Percentiles rank a stretch among this genome's conserved stretches.
These are phyloP conservation scores for Acanthaster planci DNA, from an alignment of 35 echinoderm and acorn worm genomes.

Conservation along the genomic window DNA sequence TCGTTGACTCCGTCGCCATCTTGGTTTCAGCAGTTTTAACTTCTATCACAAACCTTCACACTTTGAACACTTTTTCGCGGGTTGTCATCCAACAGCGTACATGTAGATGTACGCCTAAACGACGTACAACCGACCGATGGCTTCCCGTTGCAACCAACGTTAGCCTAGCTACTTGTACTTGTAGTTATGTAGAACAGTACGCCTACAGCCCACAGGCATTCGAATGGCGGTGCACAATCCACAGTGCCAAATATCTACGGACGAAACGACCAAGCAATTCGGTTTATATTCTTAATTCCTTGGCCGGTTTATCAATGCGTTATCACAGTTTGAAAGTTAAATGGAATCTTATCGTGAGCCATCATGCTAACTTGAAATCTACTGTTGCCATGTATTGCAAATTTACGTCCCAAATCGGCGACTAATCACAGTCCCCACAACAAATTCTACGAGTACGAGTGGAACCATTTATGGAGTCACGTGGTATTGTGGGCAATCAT, in stretches of 20 bases:
- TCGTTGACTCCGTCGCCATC: conserved; percentile 1
- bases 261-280: neutral
- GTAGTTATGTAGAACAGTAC: too few relatives aligned
- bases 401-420: neutral
- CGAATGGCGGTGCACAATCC: neutral
- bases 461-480: neutral
- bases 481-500: neutral
- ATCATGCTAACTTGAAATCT: neutral
- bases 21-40: neutral
- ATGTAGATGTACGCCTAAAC: too few relatives aligned
- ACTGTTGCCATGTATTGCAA: neutral
- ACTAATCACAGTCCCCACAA: neutral
- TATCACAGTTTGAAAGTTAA: neutral
- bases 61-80: neutral
- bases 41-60: neutral
- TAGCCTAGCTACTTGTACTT: too few relatives aligned
- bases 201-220: neutral
- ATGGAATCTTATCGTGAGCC: neutral
- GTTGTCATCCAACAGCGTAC: neutral
- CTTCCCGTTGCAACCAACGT: too few relatives aligned
- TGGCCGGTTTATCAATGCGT: neutral
- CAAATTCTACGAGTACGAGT: neutral
- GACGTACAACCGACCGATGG: too few relatives aligned
- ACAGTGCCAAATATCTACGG: neutral
- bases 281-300: neutral